Conservation (phyloP, 2,113 vertebrate species). For the Ivindomyrus marchei region DNA sequence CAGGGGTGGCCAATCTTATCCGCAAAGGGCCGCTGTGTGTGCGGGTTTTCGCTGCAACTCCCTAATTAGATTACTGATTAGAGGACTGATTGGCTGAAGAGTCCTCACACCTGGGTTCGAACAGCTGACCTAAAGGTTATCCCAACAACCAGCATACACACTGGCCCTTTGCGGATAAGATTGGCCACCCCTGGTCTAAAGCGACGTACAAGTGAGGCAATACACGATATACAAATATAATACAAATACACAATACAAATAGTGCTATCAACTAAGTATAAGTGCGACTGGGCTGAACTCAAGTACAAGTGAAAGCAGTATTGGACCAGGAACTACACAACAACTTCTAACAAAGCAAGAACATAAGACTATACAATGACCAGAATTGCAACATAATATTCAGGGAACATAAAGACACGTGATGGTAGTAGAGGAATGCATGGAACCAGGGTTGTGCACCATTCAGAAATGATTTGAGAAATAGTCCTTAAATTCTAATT, state of each 20-base stretch:
- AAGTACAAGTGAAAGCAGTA: not conserved
- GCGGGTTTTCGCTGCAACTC: no score
- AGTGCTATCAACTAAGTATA: not conserved
- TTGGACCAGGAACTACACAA: not conserved
- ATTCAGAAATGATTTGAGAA: not conserved
- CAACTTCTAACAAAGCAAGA: not conserved
- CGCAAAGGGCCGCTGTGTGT: no score
- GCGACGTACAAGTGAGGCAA: not conserved
- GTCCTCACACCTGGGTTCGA: no score
- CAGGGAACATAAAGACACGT: not conserved
- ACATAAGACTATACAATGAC: not conserved
- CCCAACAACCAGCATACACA: no score
- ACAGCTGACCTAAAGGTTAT: no score
- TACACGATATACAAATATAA: not conserved
- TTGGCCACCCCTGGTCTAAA: not conserved
- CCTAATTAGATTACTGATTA: no score
- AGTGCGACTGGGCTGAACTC: not conserved
- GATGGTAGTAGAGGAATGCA: not conserved
- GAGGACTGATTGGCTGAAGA: no score
- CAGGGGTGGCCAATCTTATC: no score
- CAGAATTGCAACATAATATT: not conserved
- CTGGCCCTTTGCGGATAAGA: no score
- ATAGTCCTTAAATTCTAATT: not conserved
- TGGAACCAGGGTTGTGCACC: not conserved
- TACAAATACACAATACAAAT: not conserved